Evolutionary conservation across 2,113 vertebrate species (phyloP).

Genomic region (Oriolus oriolus): DNA sequence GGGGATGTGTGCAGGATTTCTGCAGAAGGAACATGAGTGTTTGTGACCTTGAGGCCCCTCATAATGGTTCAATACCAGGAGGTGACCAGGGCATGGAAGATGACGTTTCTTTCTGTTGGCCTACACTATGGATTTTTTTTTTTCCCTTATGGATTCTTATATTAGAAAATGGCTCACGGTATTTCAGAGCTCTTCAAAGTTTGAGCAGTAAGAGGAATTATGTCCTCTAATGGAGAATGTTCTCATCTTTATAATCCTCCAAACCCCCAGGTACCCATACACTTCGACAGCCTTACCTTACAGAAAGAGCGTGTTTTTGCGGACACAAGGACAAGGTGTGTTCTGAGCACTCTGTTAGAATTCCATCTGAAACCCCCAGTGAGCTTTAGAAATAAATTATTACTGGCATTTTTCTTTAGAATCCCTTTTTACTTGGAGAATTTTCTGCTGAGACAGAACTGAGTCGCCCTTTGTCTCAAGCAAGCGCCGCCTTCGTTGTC

Average conservation of each 20-base stretch:
- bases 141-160: background rate
- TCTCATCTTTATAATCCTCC: background rate
- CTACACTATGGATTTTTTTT: background rate
- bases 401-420: background rate
- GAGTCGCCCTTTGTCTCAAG: background rate
- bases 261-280: background rate
- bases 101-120: background rate
- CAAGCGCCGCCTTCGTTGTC: rapidly evolving
- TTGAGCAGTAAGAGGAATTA: background rate
- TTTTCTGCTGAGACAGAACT: background rate
- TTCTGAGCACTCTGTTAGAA: background rate
- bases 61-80: background rate
- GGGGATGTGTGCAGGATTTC: background rate
- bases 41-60: background rate
- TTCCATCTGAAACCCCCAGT: background rate
- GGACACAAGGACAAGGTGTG: background rate
- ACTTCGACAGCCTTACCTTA: background rate
- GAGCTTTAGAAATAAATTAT: background rate
- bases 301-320: background rate
- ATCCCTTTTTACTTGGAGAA: background rate
- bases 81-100: background rate
- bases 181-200: background rate
- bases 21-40: background rate
- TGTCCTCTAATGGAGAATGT: background rate
- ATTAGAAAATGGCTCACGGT: background rate